These are phyloP conservation scores for Neogale vison DNA, from an alignment of 2,113 vertebrate genomes.

Conservation along the genomic window DNA sequence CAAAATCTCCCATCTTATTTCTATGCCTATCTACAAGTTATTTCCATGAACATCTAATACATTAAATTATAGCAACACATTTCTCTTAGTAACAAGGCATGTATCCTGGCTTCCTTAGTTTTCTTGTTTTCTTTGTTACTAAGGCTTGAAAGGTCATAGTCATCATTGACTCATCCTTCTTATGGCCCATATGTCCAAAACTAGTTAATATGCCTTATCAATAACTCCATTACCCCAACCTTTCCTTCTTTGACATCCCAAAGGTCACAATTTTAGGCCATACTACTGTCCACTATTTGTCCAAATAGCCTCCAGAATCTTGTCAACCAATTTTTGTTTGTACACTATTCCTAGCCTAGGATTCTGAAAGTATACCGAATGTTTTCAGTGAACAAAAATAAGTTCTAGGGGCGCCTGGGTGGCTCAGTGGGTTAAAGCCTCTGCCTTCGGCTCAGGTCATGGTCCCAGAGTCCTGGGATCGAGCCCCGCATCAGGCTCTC, in stretches of 20 bases:
- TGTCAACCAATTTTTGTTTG: neutral
- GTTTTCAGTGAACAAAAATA: neutral
- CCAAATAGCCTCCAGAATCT: neutral
- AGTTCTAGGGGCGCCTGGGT: no score
- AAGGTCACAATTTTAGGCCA: neutral
- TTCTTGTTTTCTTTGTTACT: neutral
- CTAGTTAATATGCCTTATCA: neutral
- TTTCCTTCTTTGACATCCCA: neutral
- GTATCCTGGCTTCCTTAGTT: neutral
- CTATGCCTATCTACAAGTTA: neutral
- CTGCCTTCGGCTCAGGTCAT: no score
- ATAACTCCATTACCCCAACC: neutral
- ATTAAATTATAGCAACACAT: slow-evolving; percentile 27
- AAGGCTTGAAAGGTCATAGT: neutral
- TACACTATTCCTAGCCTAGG: neutral
- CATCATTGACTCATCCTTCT: neutral
- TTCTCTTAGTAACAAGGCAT: neutral
- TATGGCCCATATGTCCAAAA: neutral
- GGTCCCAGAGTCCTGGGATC: no score
- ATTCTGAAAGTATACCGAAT: neutral
- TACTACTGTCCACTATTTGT: neutral
- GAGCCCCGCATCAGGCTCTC: no score
- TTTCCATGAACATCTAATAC: neutral
- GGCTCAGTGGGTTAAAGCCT: no score
- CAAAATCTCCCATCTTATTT: neutral